Evolutionary conservation across 2,888 invertebrate genomes (phyloP).

Genomic region (Cephus pulcher): DNA sequence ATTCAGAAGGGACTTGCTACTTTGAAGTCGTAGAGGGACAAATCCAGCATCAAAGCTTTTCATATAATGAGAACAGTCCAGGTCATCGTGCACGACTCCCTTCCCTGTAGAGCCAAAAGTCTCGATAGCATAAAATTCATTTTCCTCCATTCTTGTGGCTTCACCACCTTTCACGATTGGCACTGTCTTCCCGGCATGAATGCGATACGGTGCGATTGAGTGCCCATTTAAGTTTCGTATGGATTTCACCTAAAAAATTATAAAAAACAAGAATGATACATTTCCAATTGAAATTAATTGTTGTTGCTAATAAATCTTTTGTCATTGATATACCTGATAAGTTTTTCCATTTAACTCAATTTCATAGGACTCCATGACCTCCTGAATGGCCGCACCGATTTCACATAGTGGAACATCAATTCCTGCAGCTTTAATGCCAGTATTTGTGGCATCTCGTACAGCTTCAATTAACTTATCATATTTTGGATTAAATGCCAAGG

Average conservation of each 20-base stretch:
- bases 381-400: constrained; percentile 95
- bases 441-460: constrained; percentile 98
- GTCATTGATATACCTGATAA: constrained; percentile 72
- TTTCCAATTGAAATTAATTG: not conserved
- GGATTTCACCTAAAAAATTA: constrained; percentile 78
- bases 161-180: constrained; percentile 99
- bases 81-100: constrained; percentile 96
- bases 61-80: constrained; percentile 99
- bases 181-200: constrained; percentile 97
- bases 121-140: constrained; percentile 99
- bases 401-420: constrained; percentile 98
- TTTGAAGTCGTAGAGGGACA: constrained; percentile 91
- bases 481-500: constrained; percentile 94
- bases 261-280: not conserved
- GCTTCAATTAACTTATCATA: constrained; percentile 95
- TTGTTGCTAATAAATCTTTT: not conserved
- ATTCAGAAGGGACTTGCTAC: constrained; percentile 91
- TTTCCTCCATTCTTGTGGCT: constrained; percentile 97
- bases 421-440: constrained; percentile 94
- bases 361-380: constrained; percentile 99
- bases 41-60: constrained; percentile 95
- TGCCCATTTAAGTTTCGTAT: constrained; percentile 99
- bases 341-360: constrained; percentile 96
- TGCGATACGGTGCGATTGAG: constrained; percentile 98
- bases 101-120: constrained; percentile 98